Conservation (phyloP, 2,113 vertebrate genomes). For the Archocentrus centrarchus region DNA sequence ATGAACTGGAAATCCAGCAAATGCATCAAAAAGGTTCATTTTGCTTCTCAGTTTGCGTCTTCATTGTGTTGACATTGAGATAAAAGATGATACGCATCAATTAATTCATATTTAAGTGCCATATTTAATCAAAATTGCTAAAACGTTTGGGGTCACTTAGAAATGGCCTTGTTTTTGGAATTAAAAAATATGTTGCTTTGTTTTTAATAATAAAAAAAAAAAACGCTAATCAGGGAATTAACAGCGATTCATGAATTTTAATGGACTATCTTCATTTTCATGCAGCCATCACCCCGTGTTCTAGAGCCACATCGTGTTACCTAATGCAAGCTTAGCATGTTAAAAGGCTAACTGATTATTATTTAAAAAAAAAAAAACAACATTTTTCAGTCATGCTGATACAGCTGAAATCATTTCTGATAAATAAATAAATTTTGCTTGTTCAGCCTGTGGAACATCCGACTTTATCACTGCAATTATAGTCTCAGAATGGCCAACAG, state of each 20-base stretch:
- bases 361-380: background rate
- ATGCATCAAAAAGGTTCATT: background rate
- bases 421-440: no score
- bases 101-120: background rate
- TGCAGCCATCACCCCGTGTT: background rate
- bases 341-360: constrained; percentile 4
- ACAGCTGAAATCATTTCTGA: background rate
- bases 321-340: background rate
- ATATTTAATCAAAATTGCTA: background rate
- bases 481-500: background rate
- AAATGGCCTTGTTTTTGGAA: background rate
- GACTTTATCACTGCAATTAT: background rate
- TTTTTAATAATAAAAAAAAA: background rate
- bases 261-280: background rate
- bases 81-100: background rate
- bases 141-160: background rate
- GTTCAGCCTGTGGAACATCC: no score
- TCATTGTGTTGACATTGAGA: background rate
- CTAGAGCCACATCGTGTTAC: background rate
- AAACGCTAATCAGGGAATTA: background rate
- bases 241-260: background rate
- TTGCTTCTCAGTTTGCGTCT: background rate
- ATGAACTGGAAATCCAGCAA: background rate
- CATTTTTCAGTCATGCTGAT: background rate
- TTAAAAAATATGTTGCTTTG: background rate